Conservation (phyloP, 2,888 invertebrate species). For the Ceraclea dissimilis region DNA sequence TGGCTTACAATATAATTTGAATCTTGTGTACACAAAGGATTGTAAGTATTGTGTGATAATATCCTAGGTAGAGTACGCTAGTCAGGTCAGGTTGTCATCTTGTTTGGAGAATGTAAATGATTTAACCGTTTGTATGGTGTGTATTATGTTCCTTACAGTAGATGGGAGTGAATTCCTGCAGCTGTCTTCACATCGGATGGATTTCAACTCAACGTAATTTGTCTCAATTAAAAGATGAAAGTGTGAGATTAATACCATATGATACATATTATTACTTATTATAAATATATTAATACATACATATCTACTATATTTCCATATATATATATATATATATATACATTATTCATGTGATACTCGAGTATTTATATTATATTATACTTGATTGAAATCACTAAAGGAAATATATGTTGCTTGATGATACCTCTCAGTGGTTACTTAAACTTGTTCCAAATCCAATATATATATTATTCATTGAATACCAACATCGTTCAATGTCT, state of each 20-base stretch:
- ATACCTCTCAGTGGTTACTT: not conserved
- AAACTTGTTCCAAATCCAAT: not conserved
- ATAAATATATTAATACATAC: slow-evolving; percentile 23
- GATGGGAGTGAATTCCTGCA: slow-evolving; percentile 14
- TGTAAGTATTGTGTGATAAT: too few species aligned
- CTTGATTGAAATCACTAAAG: slow-evolving; percentile 15
- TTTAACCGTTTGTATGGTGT: slow-evolving; percentile 24
- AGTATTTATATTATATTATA: slow-evolving; percentile 24
- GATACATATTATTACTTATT: slow-evolving; percentile 22
- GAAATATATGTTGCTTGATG: not conserved
- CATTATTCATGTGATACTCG: slow-evolving; percentile 16
- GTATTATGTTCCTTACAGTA: slow-evolving; percentile 26
- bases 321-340: slow-evolving; percentile 17
- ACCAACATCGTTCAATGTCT: too few species aligned
- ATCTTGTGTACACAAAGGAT: too few species aligned
- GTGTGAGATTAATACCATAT: slow-evolving; percentile 25
- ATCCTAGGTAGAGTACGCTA: too few species aligned
- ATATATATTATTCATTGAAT: too few species aligned
- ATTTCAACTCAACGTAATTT: slow-evolving; percentile 23
- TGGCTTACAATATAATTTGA: too few species aligned
- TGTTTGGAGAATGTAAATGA: not conserved
- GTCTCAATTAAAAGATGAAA: slow-evolving; percentile 26
- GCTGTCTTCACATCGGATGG: slow-evolving; percentile 15
- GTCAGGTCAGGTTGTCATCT: too few species aligned
- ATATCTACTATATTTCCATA: slow-evolving; percentile 16